Evolutionary conservation across 2,113 vertebrate species (phyloP).

Genomic region (Steatornis caripensis): DNA sequence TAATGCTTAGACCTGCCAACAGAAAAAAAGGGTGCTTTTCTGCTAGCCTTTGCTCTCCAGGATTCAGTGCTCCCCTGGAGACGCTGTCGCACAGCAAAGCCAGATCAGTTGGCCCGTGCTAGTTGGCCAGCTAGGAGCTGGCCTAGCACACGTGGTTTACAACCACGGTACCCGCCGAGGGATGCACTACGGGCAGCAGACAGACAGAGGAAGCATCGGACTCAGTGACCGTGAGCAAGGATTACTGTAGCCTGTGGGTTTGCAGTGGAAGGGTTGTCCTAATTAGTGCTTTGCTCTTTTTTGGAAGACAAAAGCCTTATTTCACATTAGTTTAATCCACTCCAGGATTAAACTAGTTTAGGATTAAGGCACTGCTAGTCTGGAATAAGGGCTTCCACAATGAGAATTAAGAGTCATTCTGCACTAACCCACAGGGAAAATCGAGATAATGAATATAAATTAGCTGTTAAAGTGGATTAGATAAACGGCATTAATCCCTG

Average conservation of each 20-base stretch:
- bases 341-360: not conserved
- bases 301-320: not conserved
- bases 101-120: too few species aligned
- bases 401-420: not conserved
- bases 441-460: not conserved
- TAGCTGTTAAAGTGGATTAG: not conserved
- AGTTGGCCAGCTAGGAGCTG: not conserved
- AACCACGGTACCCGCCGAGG: not conserved
- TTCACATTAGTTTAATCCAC: not conserved
- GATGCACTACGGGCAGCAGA: not conserved
- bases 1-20: not conserved
- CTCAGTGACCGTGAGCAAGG: rapidly evolving
- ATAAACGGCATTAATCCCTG: not conserved
- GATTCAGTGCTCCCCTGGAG: not conserved
- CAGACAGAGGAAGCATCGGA: too few species aligned
- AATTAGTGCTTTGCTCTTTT: not conserved
- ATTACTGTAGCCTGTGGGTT: not conserved
- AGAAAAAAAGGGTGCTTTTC: not conserved
- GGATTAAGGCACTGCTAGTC: not conserved
- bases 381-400: not conserved
- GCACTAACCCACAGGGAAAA: not conserved
- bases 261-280: not conserved
- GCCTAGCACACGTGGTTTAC: not conserved
- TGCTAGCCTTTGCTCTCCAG: not conserved
- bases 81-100: not conserved